Conservation (phyloP, 2,888 invertebrate genomes). For the Brachyopa scutellaris region DNA sequence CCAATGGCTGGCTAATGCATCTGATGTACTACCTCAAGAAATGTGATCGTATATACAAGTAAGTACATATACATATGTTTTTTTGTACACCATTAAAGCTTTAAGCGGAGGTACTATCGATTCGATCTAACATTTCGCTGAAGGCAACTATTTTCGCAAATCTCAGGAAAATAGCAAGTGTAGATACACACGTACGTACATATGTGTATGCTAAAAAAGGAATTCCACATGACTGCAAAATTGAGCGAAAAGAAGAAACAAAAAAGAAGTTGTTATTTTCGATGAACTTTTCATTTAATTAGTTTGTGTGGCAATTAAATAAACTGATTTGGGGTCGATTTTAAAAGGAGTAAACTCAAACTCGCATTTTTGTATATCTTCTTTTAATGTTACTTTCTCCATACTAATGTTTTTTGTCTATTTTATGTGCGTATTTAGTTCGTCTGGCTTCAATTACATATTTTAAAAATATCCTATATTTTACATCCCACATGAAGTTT, state of each 20-base stretch:
- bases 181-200: too few species aligned
- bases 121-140: slow-evolving; percentile 46
- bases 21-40: not conserved
- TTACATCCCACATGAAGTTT: too few species aligned
- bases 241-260: not conserved
- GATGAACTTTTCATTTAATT: slow-evolving; percentile 20
- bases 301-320: slow-evolving; percentile 41
- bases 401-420: too few species aligned
- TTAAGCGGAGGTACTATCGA: slow-evolving; percentile 24
- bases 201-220: too few species aligned
- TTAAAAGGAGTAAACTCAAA: slow-evolving; percentile 16
- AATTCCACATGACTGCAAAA: slow-evolving; percentile 15
- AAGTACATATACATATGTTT: not conserved
- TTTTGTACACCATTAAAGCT: too few species aligned
- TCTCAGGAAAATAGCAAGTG: too few species aligned
- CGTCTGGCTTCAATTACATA: too few species aligned
- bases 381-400: too few species aligned
- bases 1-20: slow-evolving; percentile 27
- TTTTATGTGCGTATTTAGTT: too few species aligned
- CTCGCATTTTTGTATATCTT: too few species aligned
- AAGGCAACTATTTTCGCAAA: slow-evolving; percentile 24
- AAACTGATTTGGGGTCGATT: slow-evolving; percentile 2
- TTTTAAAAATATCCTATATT: too few species aligned
- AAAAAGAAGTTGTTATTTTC: slow-evolving; percentile 7
- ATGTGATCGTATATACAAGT: too few species aligned